phyloP scores from a whole-genome alignment of 2,113 vertebrate species.

The Dipodomys stephensi region DNA sequence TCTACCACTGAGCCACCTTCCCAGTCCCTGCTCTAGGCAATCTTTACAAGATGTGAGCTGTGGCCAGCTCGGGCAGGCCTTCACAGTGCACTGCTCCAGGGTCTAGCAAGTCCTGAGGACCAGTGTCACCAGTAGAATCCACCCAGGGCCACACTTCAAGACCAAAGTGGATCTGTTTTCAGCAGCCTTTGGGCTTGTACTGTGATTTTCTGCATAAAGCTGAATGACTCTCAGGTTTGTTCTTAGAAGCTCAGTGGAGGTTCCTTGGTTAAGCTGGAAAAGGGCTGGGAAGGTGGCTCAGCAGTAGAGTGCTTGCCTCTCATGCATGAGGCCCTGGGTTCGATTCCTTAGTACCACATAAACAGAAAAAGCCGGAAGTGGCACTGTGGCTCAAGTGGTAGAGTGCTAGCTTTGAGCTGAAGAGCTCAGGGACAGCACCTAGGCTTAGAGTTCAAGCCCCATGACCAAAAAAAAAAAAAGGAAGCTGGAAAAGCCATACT shows the following conservation, averaged over 20 bases:
- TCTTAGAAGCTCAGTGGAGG: background rate
- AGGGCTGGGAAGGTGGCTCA: background rate
- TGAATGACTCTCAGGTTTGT: background rate
- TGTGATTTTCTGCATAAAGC: constrained; percentile 14
- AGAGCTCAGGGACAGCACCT: no score
- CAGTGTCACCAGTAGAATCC: background rate
- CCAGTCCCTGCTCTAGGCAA: background rate
- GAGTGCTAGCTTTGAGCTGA: no score
- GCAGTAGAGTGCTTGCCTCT: no score
- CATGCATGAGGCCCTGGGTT: no score
- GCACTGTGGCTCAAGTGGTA: no score
- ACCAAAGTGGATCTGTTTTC: background rate
- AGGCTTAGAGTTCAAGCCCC: no score
- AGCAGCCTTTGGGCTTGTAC: background rate
- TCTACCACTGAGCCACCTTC: no score
- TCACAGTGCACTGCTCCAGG: background rate
- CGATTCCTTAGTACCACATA: no score
- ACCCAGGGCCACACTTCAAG: background rate
- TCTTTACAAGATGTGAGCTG: background rate
- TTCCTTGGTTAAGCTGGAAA: background rate
- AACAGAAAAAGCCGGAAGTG: no score
- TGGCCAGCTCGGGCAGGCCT: background rate
- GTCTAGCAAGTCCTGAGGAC: background rate
- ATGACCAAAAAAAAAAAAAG: background rate
- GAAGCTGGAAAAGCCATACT: background rate